Conservation (phyloP, 2,113 vertebrate genomes). For the Pan troglodytes region NHGRI_mPanTro3-v2.1_pri NC_072416.2:47607501-47608000, state of each 20-base stretch:
- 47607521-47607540: not conserved
- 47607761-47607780: not conserved
- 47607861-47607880: fast-evolving
- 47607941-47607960: not conserved
- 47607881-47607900: not conserved
- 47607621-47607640: not conserved
- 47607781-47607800: not conserved
- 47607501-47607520: not conserved
- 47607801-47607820: no score
- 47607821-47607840: not conserved
- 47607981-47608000: no score
- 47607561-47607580: not conserved
- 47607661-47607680: not conserved
- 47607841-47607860: no score
- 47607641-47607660: not conserved
- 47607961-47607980: not conserved
- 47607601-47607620: not conserved
- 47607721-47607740: no score
- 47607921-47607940: not conserved
- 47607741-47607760: no score
- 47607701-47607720: fast-evolving
- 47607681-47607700: not conserved
- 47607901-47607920: not conserved
- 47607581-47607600: not conserved
- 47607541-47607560: not conserved